These are phyloP conservation scores for Xiphophorus birchmanni DNA, from an alignment of 2,797 vertebrate species.

Conservation along the genomic window DNA sequence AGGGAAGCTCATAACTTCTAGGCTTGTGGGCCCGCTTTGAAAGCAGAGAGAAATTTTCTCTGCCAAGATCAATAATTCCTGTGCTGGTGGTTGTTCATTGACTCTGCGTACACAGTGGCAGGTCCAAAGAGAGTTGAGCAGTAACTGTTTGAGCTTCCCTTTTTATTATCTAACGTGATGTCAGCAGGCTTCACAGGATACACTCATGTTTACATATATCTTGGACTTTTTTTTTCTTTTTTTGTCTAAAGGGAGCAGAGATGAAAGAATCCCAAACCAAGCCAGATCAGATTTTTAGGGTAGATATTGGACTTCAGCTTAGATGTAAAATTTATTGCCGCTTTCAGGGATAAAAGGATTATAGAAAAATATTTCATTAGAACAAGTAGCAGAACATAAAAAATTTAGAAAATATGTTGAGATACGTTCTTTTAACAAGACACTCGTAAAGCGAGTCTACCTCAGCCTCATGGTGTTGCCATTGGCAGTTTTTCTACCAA, in stretches of 20 bases:
- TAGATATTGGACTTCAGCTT: constrained; percentile 20
- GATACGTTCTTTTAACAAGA: background rate
- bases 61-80: constrained; percentile 31
- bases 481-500: background rate
- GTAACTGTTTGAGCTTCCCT: constrained; percentile 31
- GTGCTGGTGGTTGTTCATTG: constrained; percentile 25
- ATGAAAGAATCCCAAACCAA: constrained; percentile 20
- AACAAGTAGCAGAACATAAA: background rate
- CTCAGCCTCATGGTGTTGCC: background rate
- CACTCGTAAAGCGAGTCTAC: background rate
- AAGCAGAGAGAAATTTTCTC: constrained; percentile 20
- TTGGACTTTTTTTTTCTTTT: background rate
- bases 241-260: constrained; percentile 17
- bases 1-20: background rate
- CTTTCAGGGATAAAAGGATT: background rate
- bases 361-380: background rate
- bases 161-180: constrained; percentile 36
- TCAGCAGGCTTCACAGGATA: constrained; percentile 26
- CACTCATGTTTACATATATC: constrained; percentile 37
- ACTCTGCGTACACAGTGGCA: constrained; percentile 30
- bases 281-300: constrained; percentile 8
- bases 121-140: constrained; percentile 18
- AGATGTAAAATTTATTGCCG: constrained; percentile 4
- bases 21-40: constrained; percentile 11
- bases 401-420: background rate